Conservation (phyloP, 1,140 invertebrate genomes). For the Idris sp. region DNA sequence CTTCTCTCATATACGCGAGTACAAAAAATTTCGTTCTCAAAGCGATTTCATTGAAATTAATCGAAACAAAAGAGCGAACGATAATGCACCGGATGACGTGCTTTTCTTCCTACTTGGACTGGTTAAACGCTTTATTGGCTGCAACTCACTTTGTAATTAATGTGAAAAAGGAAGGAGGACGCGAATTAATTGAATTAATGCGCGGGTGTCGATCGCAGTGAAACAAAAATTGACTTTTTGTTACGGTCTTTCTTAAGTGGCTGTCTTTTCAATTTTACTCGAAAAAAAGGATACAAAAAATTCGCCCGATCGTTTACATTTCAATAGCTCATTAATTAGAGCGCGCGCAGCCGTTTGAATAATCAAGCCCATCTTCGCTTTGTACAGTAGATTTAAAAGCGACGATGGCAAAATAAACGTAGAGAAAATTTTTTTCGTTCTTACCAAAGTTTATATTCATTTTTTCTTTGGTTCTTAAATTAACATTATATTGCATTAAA, state of each 20-base stretch:
- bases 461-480: no score
- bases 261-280: constrained; percentile 51
- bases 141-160: constrained; percentile 58
- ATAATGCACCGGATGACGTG: constrained; percentile 48
- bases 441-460: no score
- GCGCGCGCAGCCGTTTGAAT: constrained; percentile 46
- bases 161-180: constrained; percentile 53
- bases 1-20: constrained; percentile 17
- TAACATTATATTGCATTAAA: no score
- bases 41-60: constrained; percentile 41
- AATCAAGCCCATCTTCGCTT: constrained; percentile 41
- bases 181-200: constrained; percentile 65
- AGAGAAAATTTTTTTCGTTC: no score
- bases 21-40: constrained; percentile 23
- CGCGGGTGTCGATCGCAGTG: constrained; percentile 57
- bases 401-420: constrained; percentile 26
- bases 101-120: no score
- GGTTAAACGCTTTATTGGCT: constrained; percentile 54
- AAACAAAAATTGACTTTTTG: constrained; percentile 61
- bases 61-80: constrained; percentile 33
- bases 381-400: constrained; percentile 35
- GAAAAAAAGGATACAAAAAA: no score
- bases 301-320: constrained; percentile 55
- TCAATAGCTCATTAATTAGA: constrained; percentile 60
- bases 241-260: constrained; percentile 45